Percentiles rank a stretch among this genome's conserved stretches.
Evolutionary conservation across 1,140 invertebrate species (phyloP).

Genomic region (Zaprionus davidi): DNA sequence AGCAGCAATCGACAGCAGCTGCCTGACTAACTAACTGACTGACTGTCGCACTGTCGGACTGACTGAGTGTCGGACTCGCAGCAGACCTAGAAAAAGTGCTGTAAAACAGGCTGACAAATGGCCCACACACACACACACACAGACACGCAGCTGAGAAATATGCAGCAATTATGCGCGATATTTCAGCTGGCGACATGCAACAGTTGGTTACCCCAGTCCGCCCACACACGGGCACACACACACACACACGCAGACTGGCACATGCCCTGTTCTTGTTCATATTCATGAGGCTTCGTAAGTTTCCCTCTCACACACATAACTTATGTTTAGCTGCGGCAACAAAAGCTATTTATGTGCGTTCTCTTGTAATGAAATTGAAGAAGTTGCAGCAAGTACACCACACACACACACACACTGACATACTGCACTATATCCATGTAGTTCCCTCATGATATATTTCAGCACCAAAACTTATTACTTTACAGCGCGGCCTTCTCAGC

Average conservation of each 20-base stretch:
- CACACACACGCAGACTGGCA: neutral
- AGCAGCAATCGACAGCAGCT: slow-evolving; percentile 58
- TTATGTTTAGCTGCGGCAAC: slow-evolving; percentile 75
- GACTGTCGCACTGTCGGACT: slow-evolving; percentile 21
- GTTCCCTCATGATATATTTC: slow-evolving; percentile 33
- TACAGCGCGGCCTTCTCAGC: neutral
- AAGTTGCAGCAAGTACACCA: slow-evolving; percentile 40
- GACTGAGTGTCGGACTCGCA: slow-evolving; percentile 15
- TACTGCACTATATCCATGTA: slow-evolving; percentile 31
- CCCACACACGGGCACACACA: neutral
- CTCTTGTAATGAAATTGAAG: slow-evolving; percentile 28
- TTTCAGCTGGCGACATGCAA: slow-evolving; percentile 72
- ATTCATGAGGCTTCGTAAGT: slow-evolving; percentile 49
- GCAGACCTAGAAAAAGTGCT: slow-evolving; percentile 56
- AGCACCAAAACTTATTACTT: slow-evolving; percentile 24
- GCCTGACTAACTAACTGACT: slow-evolving; percentile 34
- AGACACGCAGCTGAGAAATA: slow-evolving; percentile 37
- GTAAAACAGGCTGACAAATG: slow-evolving; percentile 53
- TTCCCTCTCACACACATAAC: slow-evolving; percentile 61
- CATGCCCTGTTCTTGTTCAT: slow-evolving; percentile 43
- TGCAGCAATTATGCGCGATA: slow-evolving; percentile 71
- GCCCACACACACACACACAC: slow-evolving; percentile 22
- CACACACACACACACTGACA: slow-evolving; percentile 32
- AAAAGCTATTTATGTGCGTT: slow-evolving; percentile 69
- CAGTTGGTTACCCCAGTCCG: slow-evolving; percentile 52